Base-by-base conservation (phyloP, 1,140 invertebrate species). In the Trinorchestia longiramus region DNA sequence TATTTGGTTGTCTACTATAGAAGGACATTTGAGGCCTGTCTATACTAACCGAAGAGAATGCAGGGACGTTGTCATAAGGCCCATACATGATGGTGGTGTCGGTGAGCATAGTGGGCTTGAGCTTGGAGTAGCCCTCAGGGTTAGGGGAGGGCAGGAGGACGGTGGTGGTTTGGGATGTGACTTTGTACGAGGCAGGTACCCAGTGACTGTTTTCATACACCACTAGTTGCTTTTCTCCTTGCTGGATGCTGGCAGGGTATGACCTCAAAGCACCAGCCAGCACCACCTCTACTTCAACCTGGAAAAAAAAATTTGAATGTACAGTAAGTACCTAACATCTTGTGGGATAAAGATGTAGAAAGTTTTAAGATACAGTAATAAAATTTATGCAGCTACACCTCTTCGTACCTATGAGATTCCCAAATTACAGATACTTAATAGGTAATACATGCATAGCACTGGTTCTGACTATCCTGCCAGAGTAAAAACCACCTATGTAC, bases 191-290 rank as follows among this genome's bases (percentile, higher is more conserved):
- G 0, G 98, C 98, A 97, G 98, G 99, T 19, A 98, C 97, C 97
- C 99, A 99, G 94, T 99, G 97, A 97, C 98, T 99, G 53, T 99
- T 99, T 95, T 91, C 98, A 97, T 98, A 99, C 96, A 98, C 98
- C 0, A 99, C 99, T 95, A 99, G 97, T 97, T 99, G 99, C 97
- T 99, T 99, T 97, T 99, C 99, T 96, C 98, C 98, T 97, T 99
- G 99, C 88, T 96, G 96, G 87, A 99, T 99, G 97, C 98, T 98
- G 41, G 98, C 98, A 0, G 99, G 99, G 97, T 99, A 98, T 0
- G 99, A 98, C 28, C 97, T 97, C 11, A 99, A 97, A 45, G 98
- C 98, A 97, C 99, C 98, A 0, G 98, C 98, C 44, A 98, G 98
- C 0, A 99, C 98, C 23, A 98, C 98, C 97, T 99, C 99, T 0